These are phyloP conservation scores for Ennomos quercinarius DNA, from an alignment of 2,888 invertebrate genomes.

Conservation along the genomic window DNA sequence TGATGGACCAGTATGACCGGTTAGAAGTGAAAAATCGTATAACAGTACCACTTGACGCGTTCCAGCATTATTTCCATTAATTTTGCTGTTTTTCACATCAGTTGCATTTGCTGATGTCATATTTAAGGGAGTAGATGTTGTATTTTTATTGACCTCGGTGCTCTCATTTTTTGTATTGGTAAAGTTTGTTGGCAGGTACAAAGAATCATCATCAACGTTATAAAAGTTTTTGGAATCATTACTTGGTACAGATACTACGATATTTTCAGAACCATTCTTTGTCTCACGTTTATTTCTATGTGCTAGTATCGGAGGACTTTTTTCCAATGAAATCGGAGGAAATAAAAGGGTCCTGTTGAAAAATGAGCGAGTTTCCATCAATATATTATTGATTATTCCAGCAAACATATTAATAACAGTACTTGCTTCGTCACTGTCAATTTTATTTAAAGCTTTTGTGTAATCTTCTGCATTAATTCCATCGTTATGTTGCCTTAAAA, in stretches of 20 bases:
- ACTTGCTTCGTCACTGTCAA: conserved; percentile 60
- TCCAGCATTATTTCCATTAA: conserved; percentile 40
- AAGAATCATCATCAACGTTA: conserved; percentile 6
- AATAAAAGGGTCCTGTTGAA: conserved; percentile 52
- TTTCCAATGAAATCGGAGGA: conserved; percentile 36
- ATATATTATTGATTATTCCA: conserved; percentile 54
- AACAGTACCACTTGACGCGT: conserved; percentile 55
- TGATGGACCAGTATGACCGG: conserved; percentile 38
- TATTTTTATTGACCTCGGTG: background rate
- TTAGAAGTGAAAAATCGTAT: conserved; percentile 58
- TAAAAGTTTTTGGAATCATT: conserved; percentile 18
- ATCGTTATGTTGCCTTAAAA: conserved; percentile 70
- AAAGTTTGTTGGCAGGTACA: conserved; percentile 1
- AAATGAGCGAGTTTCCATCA: conserved; percentile 61
- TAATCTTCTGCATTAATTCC: conserved; percentile 65
- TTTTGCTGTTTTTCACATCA: conserved; percentile 1
- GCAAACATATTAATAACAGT: conserved; percentile 58
- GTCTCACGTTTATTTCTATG: conserved; percentile 61
- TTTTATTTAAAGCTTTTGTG: conserved; percentile 54
- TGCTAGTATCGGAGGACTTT: conserved; percentile 44
- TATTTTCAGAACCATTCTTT: conserved; percentile 17
- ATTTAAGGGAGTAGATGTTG: background rate
- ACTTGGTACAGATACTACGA: conserved; percentile 15
- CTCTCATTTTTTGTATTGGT: conserved; percentile 4
- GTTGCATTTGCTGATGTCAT: conserved; percentile 6